A percentile compares a stretch with the other conserved stretches of the same genome.
These are phyloP conservation scores for Dendrolimus punctatus DNA, from an alignment of 1,140 invertebrate genomes.

Conservation along the genomic window DNA sequence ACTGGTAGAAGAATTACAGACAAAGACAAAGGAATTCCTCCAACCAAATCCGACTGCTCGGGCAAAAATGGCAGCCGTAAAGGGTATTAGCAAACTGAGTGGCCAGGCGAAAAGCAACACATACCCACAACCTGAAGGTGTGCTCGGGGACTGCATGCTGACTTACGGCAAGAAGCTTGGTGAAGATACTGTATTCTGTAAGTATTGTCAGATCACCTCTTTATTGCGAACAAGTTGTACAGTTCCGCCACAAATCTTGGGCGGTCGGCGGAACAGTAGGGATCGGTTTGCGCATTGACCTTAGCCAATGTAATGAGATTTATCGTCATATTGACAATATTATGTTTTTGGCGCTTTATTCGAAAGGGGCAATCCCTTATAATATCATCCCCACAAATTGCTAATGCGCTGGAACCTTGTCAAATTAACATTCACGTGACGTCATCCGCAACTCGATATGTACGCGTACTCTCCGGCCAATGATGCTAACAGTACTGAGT, in stretches of 20 bases:
- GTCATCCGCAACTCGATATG: no score
- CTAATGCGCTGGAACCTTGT: no score
- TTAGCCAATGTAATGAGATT: no score
- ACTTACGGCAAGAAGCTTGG: constrained; percentile 96
- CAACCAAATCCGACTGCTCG: constrained; percentile 98
- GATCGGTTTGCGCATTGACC: no score
- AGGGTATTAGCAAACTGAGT: constrained; percentile 90
- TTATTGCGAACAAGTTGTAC: background rate
- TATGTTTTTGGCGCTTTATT: no score
- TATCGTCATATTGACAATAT: no score
- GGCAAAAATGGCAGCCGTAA: constrained; percentile 96
- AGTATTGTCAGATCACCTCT: constrained; percentile 18
- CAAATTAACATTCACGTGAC: no score
- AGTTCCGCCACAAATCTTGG: background rate
- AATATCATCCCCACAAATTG: no score
- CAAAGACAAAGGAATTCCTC: constrained; percentile 98
- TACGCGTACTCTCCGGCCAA: no score
- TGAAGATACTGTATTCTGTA: constrained; percentile 94
- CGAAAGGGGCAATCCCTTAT: no score
- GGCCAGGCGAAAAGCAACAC: constrained; percentile 92
- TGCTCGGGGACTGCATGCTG: constrained; percentile 97
- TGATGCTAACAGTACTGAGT: no score
- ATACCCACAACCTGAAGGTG: constrained; percentile 98
- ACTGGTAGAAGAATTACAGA: constrained; percentile 94
- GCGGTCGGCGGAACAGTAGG: no score